Conservation (phyloP, 1,140 invertebrate species). For the Diabrotica undecimpunctata region DNA sequence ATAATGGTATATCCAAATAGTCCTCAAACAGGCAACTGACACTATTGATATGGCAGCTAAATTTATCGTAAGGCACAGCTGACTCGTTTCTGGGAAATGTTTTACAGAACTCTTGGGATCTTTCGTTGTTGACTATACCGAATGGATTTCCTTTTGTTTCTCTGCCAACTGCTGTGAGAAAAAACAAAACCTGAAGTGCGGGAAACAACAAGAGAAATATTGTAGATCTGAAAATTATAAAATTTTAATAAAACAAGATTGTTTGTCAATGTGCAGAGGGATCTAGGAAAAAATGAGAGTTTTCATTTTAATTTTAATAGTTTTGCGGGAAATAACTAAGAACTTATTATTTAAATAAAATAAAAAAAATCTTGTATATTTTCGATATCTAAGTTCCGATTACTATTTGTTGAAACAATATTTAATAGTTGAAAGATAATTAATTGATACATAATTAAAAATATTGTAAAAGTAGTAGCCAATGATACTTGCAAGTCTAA, state of each 20-base stretch:
- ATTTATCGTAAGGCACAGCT: slow-evolving; percentile 35
- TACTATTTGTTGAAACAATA: not conserved
- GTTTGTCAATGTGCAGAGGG: slow-evolving; percentile 23
- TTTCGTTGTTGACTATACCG: slow-evolving; percentile 75
- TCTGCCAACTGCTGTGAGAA: slow-evolving; percentile 76
- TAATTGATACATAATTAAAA: not conserved
- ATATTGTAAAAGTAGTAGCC: too few species aligned
- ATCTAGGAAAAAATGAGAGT: slow-evolving; percentile 38
- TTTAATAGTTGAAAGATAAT: too few species aligned
- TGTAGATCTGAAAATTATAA: slow-evolving; percentile 59
- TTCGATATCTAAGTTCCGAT: slow-evolving; percentile 22
- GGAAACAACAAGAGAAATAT: slow-evolving; percentile 80
- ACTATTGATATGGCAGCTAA: slow-evolving; percentile 52
- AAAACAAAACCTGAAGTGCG: slow-evolving; percentile 71
- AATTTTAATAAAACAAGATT: not conserved
- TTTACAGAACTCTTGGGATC: slow-evolving; percentile 38
- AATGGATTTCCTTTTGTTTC: slow-evolving; percentile 69
- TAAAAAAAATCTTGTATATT: not conserved
- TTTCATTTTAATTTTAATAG: slow-evolving; percentile 41
- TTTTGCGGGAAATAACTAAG: slow-evolving; percentile 33
- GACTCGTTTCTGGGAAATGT: slow-evolving; percentile 38
- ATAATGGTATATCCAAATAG: slow-evolving; percentile 50
- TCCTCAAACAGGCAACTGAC: slow-evolving; percentile 57
- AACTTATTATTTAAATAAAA: too few species aligned
- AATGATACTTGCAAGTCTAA: not conserved